A percentile compares a stretch with the other conserved stretches of the same genome.
Evolutionary conservation across 2,797 vertebrate genomes (phyloP).

Genomic region (Epinephelus awoara): DNA sequence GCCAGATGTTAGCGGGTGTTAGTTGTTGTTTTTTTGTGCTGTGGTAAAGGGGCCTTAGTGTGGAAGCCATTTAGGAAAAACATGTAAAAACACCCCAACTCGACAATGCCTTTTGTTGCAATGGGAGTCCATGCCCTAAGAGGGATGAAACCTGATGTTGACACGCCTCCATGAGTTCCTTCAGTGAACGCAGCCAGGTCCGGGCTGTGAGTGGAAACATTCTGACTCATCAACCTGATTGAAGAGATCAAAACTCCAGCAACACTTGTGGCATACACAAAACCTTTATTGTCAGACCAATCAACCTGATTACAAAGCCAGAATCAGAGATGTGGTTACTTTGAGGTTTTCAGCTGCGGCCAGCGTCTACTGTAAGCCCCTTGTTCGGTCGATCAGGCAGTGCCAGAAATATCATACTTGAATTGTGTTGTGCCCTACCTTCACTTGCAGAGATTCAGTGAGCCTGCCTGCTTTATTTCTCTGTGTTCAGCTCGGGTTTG

Average conservation of each 20-base stretch:
- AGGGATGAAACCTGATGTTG: background rate
- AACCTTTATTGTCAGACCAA: conserved; percentile 1
- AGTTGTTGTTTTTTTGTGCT: no score
- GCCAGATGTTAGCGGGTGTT: no score
- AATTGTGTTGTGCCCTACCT: background rate
- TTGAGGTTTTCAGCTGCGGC: background rate
- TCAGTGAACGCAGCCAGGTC: background rate
- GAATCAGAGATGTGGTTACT: conserved; percentile 20
- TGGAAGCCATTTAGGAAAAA: background rate
- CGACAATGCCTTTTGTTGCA: background rate
- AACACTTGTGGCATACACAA: background rate
- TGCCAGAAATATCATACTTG: background rate
- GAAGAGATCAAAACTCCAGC: conserved; percentile 4
- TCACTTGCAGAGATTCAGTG: background rate
- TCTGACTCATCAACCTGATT: conserved; percentile 35
- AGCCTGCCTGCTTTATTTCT: background rate
- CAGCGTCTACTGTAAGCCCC: background rate
- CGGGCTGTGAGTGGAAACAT: background rate
- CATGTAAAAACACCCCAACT: background rate
- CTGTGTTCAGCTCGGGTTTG: background rate
- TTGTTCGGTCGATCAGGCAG: background rate
- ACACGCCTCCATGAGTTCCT: no score
- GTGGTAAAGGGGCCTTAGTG: no score
- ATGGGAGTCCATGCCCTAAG: no score
- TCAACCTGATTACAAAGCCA: conserved; percentile 27